Evolutionary conservation across 1,140 invertebrate species (phyloP).

Genomic region (Acarapis woodi): DNA sequence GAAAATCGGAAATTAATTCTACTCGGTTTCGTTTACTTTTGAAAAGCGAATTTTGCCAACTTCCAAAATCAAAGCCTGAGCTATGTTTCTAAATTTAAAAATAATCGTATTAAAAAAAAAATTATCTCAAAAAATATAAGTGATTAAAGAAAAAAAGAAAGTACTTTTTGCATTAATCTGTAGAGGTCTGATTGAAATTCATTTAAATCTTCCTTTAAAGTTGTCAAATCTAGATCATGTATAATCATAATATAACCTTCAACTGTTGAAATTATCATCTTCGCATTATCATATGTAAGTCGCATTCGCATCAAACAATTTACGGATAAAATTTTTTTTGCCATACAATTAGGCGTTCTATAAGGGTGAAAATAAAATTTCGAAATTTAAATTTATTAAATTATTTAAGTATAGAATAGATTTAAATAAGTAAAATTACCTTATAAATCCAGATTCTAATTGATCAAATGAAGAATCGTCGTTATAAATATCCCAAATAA

Average conservation of each 20-base stretch:
- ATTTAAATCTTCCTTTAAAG: constrained; percentile 40
- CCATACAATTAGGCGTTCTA: neutral
- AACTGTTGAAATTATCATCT: constrained; percentile 66
- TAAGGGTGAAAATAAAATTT: no score
- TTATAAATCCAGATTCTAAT: neutral
- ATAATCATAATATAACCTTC: constrained; percentile 63
- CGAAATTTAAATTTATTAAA: no score
- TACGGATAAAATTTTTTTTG: constrained; percentile 3
- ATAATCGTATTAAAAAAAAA: constrained; percentile 40
- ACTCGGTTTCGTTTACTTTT: constrained; percentile 43
- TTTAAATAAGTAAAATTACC: neutral
- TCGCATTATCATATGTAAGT: constrained; percentile 46
- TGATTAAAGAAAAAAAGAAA: no score
- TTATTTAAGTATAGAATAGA: no score
- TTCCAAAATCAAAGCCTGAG: constrained; percentile 16
- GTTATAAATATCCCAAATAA: constrained; percentile 66
- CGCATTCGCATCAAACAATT: constrained; percentile 47
- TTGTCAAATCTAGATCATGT: constrained; percentile 51
- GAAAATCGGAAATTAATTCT: constrained; percentile 68
- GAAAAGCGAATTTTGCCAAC: constrained; percentile 37
- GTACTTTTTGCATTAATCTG: constrained; percentile 52
- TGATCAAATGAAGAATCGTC: neutral
- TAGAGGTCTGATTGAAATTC: constrained; percentile 71
- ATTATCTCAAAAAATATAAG: no score
- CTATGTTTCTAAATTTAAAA: no score